A percentile compares a stretch with the other conserved stretches of the same genome.
Conservation (phyloP, 1,140 invertebrate genomes). For the Cataglyphis hispanica region DNA sequence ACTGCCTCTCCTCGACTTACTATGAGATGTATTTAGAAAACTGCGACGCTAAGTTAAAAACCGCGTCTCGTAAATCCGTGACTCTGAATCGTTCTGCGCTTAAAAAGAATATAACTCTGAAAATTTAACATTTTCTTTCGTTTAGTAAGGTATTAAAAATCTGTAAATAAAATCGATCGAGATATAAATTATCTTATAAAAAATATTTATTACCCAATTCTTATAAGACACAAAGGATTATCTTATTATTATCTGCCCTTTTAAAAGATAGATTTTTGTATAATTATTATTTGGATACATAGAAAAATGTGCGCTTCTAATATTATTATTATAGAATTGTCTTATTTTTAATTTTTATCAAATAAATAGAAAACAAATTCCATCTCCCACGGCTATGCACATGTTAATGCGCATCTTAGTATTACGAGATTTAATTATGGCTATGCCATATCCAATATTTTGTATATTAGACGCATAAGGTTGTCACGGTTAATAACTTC, state of each 20-base stretch:
- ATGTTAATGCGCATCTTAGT: conserved; percentile 14
- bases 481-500: conserved; percentile 54
- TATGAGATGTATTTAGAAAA: conserved; percentile 44
- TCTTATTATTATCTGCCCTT: neutral
- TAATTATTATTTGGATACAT: neutral
- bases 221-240: neutral
- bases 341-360: neutral
- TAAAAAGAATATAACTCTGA: neutral
- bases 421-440: conserved; percentile 53
- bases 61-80: conserved; percentile 51
- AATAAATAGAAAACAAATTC: neutral
- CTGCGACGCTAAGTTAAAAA: conserved; percentile 15
- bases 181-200: neutral
- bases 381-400: neutral
- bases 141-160: neutral
- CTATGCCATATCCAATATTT: conserved; percentile 25
- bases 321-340: neutral
- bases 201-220: neutral
- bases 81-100: neutral
- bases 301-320: neutral
- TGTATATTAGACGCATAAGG: conserved; percentile 43
- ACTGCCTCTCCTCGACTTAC: conserved; percentile 35
- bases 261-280: neutral
- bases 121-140: neutral
- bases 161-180: neutral